These are phyloP conservation scores for Lamellibrachia luymesi DNA, from an alignment of 1,140 invertebrate species.

Conservation along the genomic window DNA sequence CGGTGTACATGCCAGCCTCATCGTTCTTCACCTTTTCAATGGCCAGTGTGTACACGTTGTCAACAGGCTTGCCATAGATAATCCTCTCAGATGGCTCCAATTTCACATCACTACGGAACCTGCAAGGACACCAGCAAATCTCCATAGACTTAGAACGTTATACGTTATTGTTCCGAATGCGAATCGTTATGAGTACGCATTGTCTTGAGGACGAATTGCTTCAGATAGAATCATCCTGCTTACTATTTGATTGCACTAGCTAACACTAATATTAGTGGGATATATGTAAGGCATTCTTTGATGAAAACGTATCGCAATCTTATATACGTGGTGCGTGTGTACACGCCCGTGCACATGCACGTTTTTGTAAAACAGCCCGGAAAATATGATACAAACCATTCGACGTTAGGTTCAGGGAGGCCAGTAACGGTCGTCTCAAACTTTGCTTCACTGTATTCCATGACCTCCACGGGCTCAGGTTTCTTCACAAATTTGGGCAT, in stretches of 20 bases:
- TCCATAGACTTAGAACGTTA: background rate
- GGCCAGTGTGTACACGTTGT: slow-evolving; percentile 88
- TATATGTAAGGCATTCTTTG: no score
- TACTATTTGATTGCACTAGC: no score
- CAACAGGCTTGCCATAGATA: slow-evolving; percentile 83
- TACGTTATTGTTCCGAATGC: no score
- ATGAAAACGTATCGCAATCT: no score
- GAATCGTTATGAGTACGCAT: no score
- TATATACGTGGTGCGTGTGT: background rate
- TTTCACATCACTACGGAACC: slow-evolving; percentile 64
- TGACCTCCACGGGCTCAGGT: slow-evolving; percentile 45
- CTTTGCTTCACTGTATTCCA: slow-evolving; percentile 45
- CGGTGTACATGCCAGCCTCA: slow-evolving; percentile 83
- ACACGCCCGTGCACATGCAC: background rate
- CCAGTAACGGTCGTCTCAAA: slow-evolving; percentile 56
- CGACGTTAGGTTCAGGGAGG: slow-evolving; percentile 51
- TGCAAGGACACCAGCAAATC: slow-evolving; percentile 40
- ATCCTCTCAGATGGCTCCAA: slow-evolving; percentile 60
- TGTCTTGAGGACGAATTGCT: no score
- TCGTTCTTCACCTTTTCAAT: slow-evolving; percentile 76
- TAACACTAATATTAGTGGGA: no score
- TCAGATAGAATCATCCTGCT: no score
- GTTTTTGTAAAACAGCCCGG: background rate
- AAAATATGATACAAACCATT: slow-evolving; percentile 35
- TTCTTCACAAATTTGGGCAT: slow-evolving; percentile 52